Percentiles rank a stretch among this genome's conserved stretches.
phyloP scores from a whole-genome alignment of 2,888 invertebrate genomes.

The Latrodectus elegans region DNA sequence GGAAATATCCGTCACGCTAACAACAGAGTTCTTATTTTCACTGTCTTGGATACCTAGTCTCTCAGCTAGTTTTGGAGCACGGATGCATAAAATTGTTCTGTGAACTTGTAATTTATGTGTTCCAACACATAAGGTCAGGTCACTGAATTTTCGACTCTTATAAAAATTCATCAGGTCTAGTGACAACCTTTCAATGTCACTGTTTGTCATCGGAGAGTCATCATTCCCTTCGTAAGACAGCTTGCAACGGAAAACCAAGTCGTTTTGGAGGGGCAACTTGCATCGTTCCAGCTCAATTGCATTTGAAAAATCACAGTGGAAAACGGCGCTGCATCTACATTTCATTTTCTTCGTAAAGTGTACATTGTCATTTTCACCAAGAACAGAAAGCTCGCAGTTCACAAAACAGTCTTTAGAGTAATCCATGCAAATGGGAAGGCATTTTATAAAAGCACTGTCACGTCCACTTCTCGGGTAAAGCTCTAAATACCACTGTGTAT shows the following conservation, averaged over 20 bases:
- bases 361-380: not conserved
- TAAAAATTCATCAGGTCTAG: not conserved
- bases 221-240: not conserved
- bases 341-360: not conserved
- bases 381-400: not conserved
- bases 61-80: not conserved
- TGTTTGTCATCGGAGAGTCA: not conserved
- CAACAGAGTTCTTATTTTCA: not conserved
- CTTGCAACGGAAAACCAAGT: not conserved
- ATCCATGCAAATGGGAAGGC: not conserved
- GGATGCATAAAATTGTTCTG: not conserved
- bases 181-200: not conserved
- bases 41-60: not conserved
- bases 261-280: not conserved
- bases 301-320: constrained; percentile 3
- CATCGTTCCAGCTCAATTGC: not conserved
- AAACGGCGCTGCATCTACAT: not conserved
- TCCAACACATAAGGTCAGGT: not conserved
- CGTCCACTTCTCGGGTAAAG: not conserved
- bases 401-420: not conserved
- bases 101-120: not conserved
- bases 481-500: not conserved
- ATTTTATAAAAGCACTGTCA: not conserved
- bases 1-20: not conserved
- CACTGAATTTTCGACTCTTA: not conserved